A percentile compares a stretch with the other conserved stretches of the same genome.
Conservation (phyloP, 1,140 invertebrate genomes). For the Popillia japonica region DNA sequence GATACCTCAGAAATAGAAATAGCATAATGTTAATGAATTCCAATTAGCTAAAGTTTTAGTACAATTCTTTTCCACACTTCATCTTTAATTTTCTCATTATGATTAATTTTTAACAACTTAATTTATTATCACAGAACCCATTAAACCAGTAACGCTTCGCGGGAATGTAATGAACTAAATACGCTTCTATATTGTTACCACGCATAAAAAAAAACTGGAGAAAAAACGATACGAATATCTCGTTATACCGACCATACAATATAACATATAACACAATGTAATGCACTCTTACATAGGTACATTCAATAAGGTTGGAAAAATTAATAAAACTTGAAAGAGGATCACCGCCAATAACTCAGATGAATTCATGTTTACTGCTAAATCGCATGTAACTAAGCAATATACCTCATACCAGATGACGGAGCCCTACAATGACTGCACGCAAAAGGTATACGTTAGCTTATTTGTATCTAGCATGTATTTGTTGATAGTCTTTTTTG, state of each 20-base stretch:
- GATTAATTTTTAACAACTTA: not conserved
- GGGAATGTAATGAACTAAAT: not conserved
- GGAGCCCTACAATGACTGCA: conserved; percentile 28
- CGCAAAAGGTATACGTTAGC: conserved; percentile 1
- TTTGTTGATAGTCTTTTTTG: not conserved
- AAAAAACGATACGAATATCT: not conserved
- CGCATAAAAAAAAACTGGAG: not conserved
- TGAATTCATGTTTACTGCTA: conserved; percentile 38
- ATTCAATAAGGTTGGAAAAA: conserved; percentile 26
- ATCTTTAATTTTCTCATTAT: too few relatives aligned
- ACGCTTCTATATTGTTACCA: not conserved
- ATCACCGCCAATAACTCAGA: conserved; percentile 36
- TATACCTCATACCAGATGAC: conserved; percentile 18
- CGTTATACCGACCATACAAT: not conserved
- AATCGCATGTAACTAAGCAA: conserved; percentile 37
- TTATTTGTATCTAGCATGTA: not conserved
- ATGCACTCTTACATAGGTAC: conserved; percentile 1
- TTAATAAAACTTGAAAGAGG: conserved; percentile 38
- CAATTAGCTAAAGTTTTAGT: too few relatives aligned
- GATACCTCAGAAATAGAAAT: too few relatives aligned
- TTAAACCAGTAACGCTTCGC: not conserved
- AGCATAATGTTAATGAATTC: too few relatives aligned
- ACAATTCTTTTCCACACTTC: too few relatives aligned
- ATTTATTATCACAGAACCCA: not conserved
- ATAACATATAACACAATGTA: not conserved